phyloP scores from a whole-genome alignment of 2,888 invertebrate species.

The Antheraea yamamai region DNA sequence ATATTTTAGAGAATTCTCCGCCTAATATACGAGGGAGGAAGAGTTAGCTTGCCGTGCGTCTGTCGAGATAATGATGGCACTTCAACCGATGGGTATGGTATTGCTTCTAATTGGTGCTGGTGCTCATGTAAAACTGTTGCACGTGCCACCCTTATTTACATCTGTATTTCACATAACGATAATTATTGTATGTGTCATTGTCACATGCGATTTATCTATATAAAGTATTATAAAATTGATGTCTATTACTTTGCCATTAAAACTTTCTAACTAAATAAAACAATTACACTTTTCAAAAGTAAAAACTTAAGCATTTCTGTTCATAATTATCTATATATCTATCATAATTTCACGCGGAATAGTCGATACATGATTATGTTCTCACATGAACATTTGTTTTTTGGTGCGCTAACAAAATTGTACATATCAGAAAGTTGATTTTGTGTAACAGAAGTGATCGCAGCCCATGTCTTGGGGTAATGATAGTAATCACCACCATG shows the following conservation, averaged over 20 bases:
- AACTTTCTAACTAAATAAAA: not conserved
- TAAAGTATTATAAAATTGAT: not conserved
- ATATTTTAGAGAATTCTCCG: constrained; percentile 65
- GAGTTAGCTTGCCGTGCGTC: constrained; percentile 56
- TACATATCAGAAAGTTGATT: too few species aligned
- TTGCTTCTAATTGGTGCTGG: constrained; percentile 79
- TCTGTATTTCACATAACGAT: constrained; percentile 9
- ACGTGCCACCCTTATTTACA: constrained; percentile 71
- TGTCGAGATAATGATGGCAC: constrained; percentile 79
- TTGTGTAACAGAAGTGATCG: too few species aligned
- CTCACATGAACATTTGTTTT: not conserved
- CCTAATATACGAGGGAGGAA: constrained; percentile 55
- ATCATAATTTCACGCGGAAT: not conserved
- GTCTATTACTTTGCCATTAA: not conserved
- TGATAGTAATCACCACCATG: too few species aligned
- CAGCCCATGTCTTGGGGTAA: too few species aligned
- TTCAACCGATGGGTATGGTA: constrained; percentile 76
- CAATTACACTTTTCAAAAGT: not conserved
- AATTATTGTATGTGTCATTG: not conserved
- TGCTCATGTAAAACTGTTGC: constrained; percentile 78
- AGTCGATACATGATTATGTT: not conserved
- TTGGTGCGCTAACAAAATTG: not conserved
- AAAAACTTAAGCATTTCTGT: not conserved
- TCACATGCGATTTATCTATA: too few species aligned
- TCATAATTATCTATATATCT: not conserved